Percentiles rank a stretch among this genome's conserved stretches.
Evolutionary conservation across 2,888 invertebrate genomes (phyloP).

Genomic region (Hyles lineata): DNA sequence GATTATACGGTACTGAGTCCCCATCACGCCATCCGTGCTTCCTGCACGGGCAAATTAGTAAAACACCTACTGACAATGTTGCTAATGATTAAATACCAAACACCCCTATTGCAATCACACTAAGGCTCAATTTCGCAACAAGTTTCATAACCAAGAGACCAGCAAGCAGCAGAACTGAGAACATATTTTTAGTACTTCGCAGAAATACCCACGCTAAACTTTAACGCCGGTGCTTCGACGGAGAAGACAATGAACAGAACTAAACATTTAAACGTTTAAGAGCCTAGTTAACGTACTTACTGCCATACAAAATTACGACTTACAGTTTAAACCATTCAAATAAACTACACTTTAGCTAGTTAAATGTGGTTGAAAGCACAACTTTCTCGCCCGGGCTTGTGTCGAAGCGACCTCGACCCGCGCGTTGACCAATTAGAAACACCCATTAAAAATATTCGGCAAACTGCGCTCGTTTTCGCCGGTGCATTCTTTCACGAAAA

Average conservation of each 20-base stretch:
- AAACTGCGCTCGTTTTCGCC: slow-evolving; percentile 63
- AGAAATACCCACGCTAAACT: slow-evolving; percentile 69
- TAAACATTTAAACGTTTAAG: slow-evolving; percentile 62
- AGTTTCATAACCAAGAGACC: not conserved
- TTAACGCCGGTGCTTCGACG: slow-evolving; percentile 66
- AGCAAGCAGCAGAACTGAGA: slow-evolving; percentile 53
- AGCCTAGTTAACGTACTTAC: slow-evolving; percentile 58
- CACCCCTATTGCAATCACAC: slow-evolving; percentile 43
- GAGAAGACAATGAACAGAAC: slow-evolving; percentile 74
- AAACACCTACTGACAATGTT: slow-evolving; percentile 68
- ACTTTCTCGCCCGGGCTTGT: slow-evolving; percentile 38
- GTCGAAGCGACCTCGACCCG: slow-evolving; percentile 58
- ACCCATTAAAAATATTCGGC: slow-evolving; percentile 73
- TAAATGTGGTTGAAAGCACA: slow-evolving; percentile 14
- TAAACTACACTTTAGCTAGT: slow-evolving; percentile 2
- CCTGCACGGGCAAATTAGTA: slow-evolving; percentile 82
- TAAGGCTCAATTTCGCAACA: slow-evolving; percentile 55
- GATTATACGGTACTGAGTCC: slow-evolving; percentile 81
- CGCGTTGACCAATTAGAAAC: slow-evolving; percentile 78
- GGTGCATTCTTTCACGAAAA: slow-evolving; percentile 79
- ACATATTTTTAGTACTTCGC: slow-evolving; percentile 80
- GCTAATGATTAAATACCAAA: slow-evolving; percentile 46
- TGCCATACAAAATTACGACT: slow-evolving; percentile 33
- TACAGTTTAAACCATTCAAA: slow-evolving; percentile 18
- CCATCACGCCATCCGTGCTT: slow-evolving; percentile 82